Percentiles rank a stretch among this genome's conserved stretches.
Evolutionary conservation across 2,888 invertebrate species (phyloP).

Genomic region (Lepidonotus clava): DNA sequence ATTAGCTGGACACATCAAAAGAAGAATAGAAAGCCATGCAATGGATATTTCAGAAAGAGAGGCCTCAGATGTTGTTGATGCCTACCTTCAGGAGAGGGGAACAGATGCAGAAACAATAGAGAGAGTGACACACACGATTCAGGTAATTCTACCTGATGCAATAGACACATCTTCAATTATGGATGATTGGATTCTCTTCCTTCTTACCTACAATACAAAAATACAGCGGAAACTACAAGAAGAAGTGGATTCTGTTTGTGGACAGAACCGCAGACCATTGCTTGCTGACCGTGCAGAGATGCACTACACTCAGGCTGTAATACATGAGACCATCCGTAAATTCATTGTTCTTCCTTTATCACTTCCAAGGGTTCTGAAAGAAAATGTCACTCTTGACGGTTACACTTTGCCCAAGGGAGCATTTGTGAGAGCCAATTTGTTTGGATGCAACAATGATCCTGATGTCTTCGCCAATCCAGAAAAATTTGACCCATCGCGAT

Average conservation of each 20-base stretch:
- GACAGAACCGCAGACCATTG: neutral
- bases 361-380: neutral
- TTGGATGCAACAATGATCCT: neutral
- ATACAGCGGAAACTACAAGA: neutral
- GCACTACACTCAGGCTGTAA: neutral
- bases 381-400: neutral
- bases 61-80: neutral
- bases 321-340: neutral
- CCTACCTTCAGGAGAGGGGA: neutral
- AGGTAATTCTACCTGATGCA: conserved; percentile 1
- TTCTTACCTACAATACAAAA: neutral
- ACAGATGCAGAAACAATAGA: neutral
- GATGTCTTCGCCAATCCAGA: neutral
- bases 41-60: neutral
- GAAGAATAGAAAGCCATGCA: neutral
- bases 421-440: neutral
- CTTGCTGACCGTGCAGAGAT: neutral
- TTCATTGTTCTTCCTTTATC: neutral
- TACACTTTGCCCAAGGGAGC: neutral
- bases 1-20: neutral
- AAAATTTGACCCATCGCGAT: neutral
- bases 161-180: neutral
- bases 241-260: neutral
- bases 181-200: neutral
- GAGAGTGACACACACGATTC: neutral